Conservation (phyloP, 1,140 invertebrate genomes). For the Laupala kohalensis region DNA sequence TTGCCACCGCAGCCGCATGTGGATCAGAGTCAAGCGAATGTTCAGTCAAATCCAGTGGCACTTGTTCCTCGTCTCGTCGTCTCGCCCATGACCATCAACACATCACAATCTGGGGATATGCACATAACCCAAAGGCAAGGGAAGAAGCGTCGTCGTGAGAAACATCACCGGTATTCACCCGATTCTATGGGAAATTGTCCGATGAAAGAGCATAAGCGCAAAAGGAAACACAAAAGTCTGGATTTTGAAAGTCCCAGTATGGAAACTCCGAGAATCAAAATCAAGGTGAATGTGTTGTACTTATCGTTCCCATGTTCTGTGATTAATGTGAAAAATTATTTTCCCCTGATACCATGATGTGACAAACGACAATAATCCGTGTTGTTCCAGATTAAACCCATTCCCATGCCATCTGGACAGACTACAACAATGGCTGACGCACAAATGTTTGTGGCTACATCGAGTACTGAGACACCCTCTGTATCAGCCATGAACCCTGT, state of each 20-base stretch:
- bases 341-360: background rate
- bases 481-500: slow-evolving; percentile 25
- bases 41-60: background rate
- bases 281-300: too few relatives aligned
- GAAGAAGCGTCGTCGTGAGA: slow-evolving; percentile 52
- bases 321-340: background rate
- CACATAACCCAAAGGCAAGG: slow-evolving; percentile 11
- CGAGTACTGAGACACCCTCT: slow-evolving; percentile 48
- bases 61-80: background rate
- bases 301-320: background rate
- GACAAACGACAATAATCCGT: background rate
- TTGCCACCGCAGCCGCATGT: background rate
- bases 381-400: slow-evolving; percentile 56
- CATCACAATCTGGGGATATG: background rate
- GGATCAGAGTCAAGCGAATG: too few relatives aligned
- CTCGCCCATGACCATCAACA: background rate
- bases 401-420: slow-evolving; percentile 60
- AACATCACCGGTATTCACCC: slow-evolving; percentile 52
- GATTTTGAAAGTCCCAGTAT: slow-evolving; percentile 40
- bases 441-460: slow-evolving; percentile 56
- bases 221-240: slow-evolving; percentile 56
- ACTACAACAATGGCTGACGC: slow-evolving; percentile 41
- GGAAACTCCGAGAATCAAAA: slow-evolving; percentile 53
- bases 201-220: slow-evolving; percentile 50
- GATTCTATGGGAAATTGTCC: slow-evolving; percentile 38